phyloP scores from a whole-genome alignment of 2,797 vertebrate species.

The Leuciscus waleckii region DNA sequence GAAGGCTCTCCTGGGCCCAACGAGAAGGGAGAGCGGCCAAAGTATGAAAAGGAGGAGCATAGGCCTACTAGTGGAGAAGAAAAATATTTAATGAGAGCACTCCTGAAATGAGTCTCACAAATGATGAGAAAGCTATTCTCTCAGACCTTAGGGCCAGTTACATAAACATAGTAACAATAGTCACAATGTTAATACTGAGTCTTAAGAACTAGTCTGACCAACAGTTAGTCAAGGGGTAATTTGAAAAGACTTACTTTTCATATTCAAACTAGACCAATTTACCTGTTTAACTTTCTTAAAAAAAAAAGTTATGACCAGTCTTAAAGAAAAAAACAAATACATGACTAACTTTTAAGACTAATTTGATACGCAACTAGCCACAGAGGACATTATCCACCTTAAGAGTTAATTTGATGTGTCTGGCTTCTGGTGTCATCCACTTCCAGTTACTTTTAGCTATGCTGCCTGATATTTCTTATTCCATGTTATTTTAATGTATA shows the following conservation, averaged over 20 bases:
- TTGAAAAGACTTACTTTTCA: background rate
- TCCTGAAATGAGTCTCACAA: background rate
- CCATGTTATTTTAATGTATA: background rate
- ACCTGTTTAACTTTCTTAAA: background rate
- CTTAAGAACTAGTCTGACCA: slow-evolving; percentile 1
- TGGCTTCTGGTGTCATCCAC: background rate
- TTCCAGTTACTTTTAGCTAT: background rate
- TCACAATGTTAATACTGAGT: background rate
- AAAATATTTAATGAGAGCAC: background rate
- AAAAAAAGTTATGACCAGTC: background rate
- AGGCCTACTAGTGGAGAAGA: background rate
- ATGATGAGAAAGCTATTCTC: background rate
- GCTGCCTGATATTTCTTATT: background rate
- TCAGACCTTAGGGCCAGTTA: background rate
- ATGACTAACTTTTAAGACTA: background rate
- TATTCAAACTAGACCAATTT: background rate
- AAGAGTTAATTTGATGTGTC: background rate
- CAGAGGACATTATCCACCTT: background rate
- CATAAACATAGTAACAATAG: background rate
- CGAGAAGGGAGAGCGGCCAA: slow-evolving; percentile 53
- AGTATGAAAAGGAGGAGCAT: slow-evolving; percentile 20
- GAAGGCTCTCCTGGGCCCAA: slow-evolving; percentile 67
- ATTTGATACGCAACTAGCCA: background rate
- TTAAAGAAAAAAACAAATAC: background rate
- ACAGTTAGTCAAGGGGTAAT: background rate